These are phyloP conservation scores for Amblyraja radiata DNA, from an alignment of 2,797 vertebrate genomes.

Conservation along the genomic window DNA sequence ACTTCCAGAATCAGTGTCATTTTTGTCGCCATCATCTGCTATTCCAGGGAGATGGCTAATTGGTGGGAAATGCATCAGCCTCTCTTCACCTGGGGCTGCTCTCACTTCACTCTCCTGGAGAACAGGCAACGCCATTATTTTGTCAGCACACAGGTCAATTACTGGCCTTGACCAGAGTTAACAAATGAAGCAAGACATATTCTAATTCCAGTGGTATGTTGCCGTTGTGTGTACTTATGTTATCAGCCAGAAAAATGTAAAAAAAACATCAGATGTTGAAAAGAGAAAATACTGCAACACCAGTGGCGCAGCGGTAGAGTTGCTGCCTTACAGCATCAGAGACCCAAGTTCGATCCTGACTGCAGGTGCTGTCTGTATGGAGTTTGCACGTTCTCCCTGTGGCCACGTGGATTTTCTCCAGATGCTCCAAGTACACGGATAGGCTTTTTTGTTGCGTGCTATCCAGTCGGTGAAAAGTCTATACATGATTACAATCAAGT, in stretches of 20 bases:
- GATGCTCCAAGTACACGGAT: too few species aligned
- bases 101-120: not conserved
- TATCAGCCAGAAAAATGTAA: not conserved
- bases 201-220: not conserved
- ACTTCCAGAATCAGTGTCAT: not conserved
- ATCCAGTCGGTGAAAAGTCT: too few species aligned
- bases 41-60: not conserved
- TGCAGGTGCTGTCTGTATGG: too few species aligned
- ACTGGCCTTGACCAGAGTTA: not conserved
- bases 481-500: too few species aligned
- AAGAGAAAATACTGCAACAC: too few species aligned
- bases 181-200: not conserved
- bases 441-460: too few species aligned
- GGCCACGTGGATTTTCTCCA: too few species aligned
- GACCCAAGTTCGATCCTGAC: too few species aligned
- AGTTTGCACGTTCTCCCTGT: too few species aligned
- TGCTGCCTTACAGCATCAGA: too few species aligned
- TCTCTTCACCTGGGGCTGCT: not conserved
- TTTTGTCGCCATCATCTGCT: not conserved
- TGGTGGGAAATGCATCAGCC: not conserved
- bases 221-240: not conserved
- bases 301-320: too few species aligned
- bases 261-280: not conserved
- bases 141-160: slow-evolving; percentile 12
- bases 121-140: not conserved